A percentile compares a stretch with the other conserved stretches of the same genome.
These are phyloP conservation scores for Malurus elegans DNA, from an alignment of 2,113 vertebrate genomes.

Conservation along the genomic window DNA sequence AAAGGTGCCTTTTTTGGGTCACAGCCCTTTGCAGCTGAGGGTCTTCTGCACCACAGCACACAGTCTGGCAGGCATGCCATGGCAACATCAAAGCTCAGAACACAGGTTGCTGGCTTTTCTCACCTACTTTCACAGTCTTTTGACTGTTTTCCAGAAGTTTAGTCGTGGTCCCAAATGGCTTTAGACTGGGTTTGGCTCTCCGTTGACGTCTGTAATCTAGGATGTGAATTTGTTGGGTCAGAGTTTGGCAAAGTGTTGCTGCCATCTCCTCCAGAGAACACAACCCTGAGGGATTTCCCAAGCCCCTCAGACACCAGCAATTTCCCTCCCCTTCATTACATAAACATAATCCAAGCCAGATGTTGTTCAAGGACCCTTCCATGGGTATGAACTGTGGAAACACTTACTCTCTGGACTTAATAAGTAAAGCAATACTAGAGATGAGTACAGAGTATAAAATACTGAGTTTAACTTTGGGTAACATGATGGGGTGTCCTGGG, in stretches of 20 bases:
- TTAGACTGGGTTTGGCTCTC: background rate
- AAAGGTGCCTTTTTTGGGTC: background rate
- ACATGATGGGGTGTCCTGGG: background rate
- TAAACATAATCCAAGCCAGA: background rate
- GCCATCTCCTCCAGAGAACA: background rate
- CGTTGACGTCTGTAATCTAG: background rate
- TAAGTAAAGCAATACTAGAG: background rate
- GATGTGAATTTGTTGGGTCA: background rate
- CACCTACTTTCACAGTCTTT: background rate
- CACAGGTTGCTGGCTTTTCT: background rate
- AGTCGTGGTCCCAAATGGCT: background rate
- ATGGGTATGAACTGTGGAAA: background rate
- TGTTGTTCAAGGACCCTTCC: background rate
- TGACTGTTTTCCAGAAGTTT: background rate
- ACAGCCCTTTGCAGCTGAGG: background rate
- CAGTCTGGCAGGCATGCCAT: background rate
- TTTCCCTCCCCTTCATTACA: background rate
- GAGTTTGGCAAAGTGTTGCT: rapidly evolving
- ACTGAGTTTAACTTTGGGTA: background rate
- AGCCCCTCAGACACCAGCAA: background rate
- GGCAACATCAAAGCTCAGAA: background rate
- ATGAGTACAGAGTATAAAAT: background rate
- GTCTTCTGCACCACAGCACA: background rate
- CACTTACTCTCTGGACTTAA: background rate
- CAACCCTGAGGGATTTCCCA: background rate